Evolutionary conservation across 2,113 vertebrate genomes (phyloP).

Genomic region (Helogale parvula): DNA sequence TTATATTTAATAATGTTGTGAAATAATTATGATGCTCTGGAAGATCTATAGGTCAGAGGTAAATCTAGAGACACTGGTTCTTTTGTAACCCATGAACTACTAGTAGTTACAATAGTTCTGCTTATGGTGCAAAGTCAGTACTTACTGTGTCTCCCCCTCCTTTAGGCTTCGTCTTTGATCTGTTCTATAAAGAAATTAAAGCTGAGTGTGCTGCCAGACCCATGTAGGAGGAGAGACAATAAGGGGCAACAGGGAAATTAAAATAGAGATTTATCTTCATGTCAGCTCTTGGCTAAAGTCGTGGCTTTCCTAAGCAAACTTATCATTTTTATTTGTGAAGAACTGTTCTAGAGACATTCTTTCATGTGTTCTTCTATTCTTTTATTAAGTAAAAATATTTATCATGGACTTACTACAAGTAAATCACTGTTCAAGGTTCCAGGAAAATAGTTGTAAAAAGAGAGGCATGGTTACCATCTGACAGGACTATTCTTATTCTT

Average conservation of each 20-base stretch:
- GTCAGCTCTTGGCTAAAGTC: neutral
- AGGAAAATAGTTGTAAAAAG: neutral
- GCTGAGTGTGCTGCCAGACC: neutral
- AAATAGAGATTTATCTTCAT: constrained; percentile 1
- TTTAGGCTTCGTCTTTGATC: neutral
- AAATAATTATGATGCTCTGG: neutral
- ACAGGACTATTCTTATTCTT: neutral
- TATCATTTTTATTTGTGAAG: constrained; percentile 30
- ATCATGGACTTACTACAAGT: neutral
- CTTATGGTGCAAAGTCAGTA: neutral
- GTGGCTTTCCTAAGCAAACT: neutral
- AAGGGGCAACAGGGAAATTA: neutral
- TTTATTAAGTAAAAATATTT: constrained; percentile 27
- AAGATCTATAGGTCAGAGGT: neutral
- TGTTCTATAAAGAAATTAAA: neutral
- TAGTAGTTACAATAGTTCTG: neutral
- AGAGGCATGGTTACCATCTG: neutral
- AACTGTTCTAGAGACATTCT: neutral
- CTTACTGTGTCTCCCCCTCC: neutral
- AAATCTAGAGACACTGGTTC: neutral
- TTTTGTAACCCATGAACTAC: neutral
- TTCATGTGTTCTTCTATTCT: neutral
- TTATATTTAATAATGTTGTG: neutral
- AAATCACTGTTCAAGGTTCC: neutral
- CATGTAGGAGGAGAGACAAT: neutral